Percentiles rank a stretch among this genome's conserved stretches.
These are phyloP conservation scores for Petrocephalus microphthalmus DNA, from an alignment of 2,113 vertebrate genomes.

Conservation along the genomic window DNA sequence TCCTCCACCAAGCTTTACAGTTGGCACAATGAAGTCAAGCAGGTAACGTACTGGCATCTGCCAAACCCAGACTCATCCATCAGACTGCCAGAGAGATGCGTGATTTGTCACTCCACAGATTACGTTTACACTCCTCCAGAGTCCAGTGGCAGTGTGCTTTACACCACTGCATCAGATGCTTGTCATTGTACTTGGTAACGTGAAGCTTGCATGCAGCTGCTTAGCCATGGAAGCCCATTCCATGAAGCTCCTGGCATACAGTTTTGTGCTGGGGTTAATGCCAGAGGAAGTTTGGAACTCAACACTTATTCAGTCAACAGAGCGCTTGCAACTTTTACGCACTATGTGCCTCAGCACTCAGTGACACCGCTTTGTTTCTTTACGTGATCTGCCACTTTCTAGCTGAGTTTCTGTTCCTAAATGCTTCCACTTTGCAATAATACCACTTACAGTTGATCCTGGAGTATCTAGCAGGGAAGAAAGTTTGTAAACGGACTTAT, in stretches of 20 bases:
- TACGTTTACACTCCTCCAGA: background rate
- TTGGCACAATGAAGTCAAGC: background rate
- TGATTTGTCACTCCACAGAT: background rate
- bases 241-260: background rate
- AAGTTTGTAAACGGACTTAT: no score
- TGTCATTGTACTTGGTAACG: background rate
- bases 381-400: background rate
- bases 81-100: background rate
- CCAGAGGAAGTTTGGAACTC: no score
- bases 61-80: background rate
- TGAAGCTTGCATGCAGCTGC: background rate
- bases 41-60: background rate
- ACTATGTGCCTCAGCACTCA: background rate
- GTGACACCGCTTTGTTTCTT: background rate
- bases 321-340: background rate
- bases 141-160: background rate
- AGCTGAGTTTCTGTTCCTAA: background rate
- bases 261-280: no score
- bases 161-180: background rate
- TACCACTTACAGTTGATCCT: background rate
- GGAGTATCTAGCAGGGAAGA: no score
- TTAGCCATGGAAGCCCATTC: background rate
- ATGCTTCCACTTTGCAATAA: background rate
- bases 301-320: no score
- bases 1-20: background rate